These are phyloP conservation scores for Phaedon cochleariae DNA, from an alignment of 2,888 invertebrate genomes.

Conservation along the genomic window DNA sequence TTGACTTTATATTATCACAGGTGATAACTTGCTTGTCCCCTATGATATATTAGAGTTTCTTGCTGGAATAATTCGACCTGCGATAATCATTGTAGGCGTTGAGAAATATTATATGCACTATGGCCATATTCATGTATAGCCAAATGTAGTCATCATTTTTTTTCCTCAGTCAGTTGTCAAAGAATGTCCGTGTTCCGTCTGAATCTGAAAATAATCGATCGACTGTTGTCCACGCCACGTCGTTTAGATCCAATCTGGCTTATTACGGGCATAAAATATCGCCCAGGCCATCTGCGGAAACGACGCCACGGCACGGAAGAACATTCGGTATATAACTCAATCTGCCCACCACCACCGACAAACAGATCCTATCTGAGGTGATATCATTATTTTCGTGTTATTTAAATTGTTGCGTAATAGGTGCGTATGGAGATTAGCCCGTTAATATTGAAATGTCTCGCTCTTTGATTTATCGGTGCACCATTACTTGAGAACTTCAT, in stretches of 20 bases:
- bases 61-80: too few relatives aligned
- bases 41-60: too few relatives aligned
- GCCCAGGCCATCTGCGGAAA: conserved; percentile 54
- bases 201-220: conserved; percentile 51
- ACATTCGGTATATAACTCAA: conserved; percentile 52
- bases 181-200: conserved; percentile 36
- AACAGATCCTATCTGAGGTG: conserved; percentile 52
- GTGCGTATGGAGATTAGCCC: conserved; percentile 55
- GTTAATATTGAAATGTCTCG: conserved; percentile 50
- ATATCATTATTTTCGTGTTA: conserved; percentile 57
- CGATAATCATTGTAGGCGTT: too few relatives aligned
- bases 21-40: too few relatives aligned
- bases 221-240: conserved; percentile 50
- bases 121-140: background rate
- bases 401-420: conserved; percentile 57
- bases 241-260: conserved; percentile 56
- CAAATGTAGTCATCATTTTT: conserved; percentile 45
- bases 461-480: conserved; percentile 50
- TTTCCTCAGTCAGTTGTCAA: conserved; percentile 46
- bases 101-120: too few relatives aligned
- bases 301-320: conserved; percentile 55
- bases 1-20: too few relatives aligned
- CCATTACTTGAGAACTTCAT: conserved; percentile 46
- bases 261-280: conserved; percentile 57
- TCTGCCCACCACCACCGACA: conserved; percentile 52